A percentile compares a stretch with the other conserved stretches of the same genome.
Conservation (phyloP, 30 jellyfish, hydroid and myxozoan genomes). For the Chrysaora quinquecirrha region DNA sequence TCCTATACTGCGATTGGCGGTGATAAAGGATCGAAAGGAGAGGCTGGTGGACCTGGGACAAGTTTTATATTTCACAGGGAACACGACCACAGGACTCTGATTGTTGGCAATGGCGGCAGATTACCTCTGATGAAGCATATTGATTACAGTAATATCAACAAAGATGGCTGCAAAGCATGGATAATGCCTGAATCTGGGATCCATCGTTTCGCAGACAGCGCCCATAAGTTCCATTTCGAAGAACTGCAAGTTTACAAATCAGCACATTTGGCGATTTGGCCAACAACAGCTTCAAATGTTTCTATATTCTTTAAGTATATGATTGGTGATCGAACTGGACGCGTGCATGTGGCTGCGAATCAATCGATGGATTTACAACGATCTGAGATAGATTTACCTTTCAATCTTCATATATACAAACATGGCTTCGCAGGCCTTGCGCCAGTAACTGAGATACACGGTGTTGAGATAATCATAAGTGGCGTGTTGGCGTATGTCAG, state of each 20-base stretch:
- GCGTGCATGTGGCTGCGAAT: conserved; percentile 75
- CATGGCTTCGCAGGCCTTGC: conserved; percentile 70
- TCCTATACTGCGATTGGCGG: conserved; percentile 68
- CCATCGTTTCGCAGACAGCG: conserved; percentile 57
- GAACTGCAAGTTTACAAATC: conserved; percentile 63
- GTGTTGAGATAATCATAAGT: conserved; percentile 56
- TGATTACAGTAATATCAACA: conserved; percentile 39
- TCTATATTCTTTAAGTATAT: conserved; percentile 63
- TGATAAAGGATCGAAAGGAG: conserved; percentile 55
- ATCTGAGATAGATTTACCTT: conserved; percentile 66
- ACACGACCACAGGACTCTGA: conserved; percentile 61
- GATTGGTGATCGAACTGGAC: conserved; percentile 75
- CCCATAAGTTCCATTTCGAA: conserved; percentile 55
- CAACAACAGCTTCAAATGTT: conserved; percentile 38
- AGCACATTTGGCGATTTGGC: conserved; percentile 74
- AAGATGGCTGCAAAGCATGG: conserved; percentile 79
- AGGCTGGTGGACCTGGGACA: conserved; percentile 76
- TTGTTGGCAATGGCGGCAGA: conserved; percentile 44
- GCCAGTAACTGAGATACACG: conserved; percentile 68
- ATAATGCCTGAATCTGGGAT: conserved; percentile 76
- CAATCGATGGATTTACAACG: conserved; percentile 55
- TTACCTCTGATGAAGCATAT: conserved; percentile 54
- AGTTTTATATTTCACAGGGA: conserved; percentile 52
- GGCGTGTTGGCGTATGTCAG: conserved; percentile 60
- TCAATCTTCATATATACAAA: conserved; percentile 51